A percentile compares a stretch with the other conserved stretches of the same genome.
Conservation (phyloP, 2,797 vertebrate species). For the Furcifer pardalis region DNA sequence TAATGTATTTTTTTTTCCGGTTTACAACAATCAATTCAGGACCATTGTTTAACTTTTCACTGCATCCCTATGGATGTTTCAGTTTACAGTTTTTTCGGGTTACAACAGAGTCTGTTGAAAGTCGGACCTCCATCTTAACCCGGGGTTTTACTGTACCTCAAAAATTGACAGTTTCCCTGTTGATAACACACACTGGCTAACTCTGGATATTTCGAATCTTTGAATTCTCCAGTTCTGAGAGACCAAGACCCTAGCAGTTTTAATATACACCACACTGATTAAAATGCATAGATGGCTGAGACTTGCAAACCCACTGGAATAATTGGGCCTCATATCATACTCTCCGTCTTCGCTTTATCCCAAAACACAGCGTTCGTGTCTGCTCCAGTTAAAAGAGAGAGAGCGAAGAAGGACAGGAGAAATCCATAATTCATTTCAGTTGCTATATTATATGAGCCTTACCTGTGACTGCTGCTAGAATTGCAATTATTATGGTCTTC, state of each 20-base stretch:
- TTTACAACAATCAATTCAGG: no score
- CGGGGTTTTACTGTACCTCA: no score
- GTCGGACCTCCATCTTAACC: no score
- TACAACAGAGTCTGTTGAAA: no score
- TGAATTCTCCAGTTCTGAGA: neutral
- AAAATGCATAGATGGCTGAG: neutral
- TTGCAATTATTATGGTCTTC: conserved; percentile 56
- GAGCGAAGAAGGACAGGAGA: neutral
- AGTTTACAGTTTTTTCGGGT: no score
- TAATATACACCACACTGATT: neutral
- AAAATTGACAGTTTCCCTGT: neutral
- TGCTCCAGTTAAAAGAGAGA: neutral
- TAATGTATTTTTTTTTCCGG: no score
- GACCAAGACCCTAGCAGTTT: neutral
- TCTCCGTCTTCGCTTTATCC: neutral
- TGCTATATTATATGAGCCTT: conserved; percentile 45
- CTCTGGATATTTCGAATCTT: neutral
- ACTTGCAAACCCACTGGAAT: neutral
- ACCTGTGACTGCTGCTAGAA: conserved; percentile 72
- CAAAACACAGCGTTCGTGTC: neutral
- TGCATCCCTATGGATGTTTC: no score
- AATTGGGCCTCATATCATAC: neutral
- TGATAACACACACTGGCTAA: neutral
- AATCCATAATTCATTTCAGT: neutral
- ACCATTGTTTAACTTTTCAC: no score